A percentile compares a stretch with the other conserved stretches of the same genome.
These are phyloP conservation scores for Odontophorus gujanensis DNA, from an alignment of 2,113 vertebrate genomes.

Conservation along the genomic window DNA sequence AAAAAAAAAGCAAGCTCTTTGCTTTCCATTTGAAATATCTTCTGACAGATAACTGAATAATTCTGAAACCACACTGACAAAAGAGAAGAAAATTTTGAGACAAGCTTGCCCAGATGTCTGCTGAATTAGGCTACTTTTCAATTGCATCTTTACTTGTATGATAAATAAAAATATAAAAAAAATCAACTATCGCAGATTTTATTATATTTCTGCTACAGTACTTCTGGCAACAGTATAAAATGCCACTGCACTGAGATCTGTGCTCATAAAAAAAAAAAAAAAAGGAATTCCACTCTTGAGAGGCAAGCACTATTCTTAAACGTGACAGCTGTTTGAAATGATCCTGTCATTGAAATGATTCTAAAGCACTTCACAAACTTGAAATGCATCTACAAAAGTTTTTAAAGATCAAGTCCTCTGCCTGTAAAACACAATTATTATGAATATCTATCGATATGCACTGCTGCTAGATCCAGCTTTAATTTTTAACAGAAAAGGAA, in stretches of 20 bases:
- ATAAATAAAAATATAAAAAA: neutral
- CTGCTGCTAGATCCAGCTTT: neutral
- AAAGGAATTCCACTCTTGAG: neutral
- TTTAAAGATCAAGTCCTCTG: conserved; percentile 1
- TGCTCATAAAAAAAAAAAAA: neutral
- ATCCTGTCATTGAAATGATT: neutral
- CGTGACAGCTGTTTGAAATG: neutral
- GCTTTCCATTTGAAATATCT: neutral
- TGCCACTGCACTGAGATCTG: neutral
- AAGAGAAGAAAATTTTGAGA: neutral
- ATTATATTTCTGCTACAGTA: neutral
- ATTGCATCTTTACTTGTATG: neutral
- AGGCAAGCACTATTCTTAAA: neutral
- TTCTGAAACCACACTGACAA: neutral
- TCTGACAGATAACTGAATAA: neutral
- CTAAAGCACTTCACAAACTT: neutral
- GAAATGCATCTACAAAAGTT: conserved; percentile 15
- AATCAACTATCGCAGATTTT: neutral
- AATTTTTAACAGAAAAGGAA: neutral
- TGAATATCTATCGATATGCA: neutral
- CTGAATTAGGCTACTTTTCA: neutral
- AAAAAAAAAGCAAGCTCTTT: neutral
- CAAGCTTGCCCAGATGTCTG: neutral
- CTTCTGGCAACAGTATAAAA: neutral
- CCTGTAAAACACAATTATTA: neutral